phyloP scores from a whole-genome alignment of 2,113 vertebrate species.

The Rousettus leschenaultii region DNA sequence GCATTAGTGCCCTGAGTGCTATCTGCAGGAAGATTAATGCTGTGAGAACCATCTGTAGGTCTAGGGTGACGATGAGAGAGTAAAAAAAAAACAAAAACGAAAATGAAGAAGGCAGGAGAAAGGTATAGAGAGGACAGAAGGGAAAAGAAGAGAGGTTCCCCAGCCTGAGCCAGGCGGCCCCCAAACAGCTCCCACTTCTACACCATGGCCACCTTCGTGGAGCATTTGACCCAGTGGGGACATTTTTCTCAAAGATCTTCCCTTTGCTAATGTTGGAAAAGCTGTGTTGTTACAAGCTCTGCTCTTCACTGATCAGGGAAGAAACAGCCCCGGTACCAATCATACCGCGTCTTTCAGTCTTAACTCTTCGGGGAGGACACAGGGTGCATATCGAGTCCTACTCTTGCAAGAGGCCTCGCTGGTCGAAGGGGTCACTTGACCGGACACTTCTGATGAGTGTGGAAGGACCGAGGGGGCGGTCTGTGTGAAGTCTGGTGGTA shows the following conservation, averaged over 20 bases:
- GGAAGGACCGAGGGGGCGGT: rapidly evolving
- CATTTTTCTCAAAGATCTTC: background rate
- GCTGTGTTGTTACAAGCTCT: background rate
- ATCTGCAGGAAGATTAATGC: background rate
- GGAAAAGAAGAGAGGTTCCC: background rate
- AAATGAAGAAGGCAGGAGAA: background rate
- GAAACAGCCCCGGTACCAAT: background rate
- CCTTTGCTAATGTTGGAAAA: background rate
- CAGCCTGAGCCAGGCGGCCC: background rate
- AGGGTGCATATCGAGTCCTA: rapidly evolving
- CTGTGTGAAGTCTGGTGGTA: background rate
- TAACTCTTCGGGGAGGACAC: background rate
- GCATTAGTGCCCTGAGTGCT: no score
- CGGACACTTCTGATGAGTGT: rapidly evolving
- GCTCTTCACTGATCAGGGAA: background rate
- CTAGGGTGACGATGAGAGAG: background rate
- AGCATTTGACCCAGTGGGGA: background rate
- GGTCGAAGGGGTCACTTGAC: no score
- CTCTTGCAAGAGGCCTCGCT: no score
- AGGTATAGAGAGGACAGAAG: background rate
- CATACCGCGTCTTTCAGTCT: background rate
- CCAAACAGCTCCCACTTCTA: background rate
- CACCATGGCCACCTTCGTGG: background rate
- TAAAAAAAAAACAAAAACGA: background rate
- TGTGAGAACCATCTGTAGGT: background rate